Evolutionary conservation across 2,113 vertebrate species (phyloP).

Genomic region (Crotalus helleri): DNA sequence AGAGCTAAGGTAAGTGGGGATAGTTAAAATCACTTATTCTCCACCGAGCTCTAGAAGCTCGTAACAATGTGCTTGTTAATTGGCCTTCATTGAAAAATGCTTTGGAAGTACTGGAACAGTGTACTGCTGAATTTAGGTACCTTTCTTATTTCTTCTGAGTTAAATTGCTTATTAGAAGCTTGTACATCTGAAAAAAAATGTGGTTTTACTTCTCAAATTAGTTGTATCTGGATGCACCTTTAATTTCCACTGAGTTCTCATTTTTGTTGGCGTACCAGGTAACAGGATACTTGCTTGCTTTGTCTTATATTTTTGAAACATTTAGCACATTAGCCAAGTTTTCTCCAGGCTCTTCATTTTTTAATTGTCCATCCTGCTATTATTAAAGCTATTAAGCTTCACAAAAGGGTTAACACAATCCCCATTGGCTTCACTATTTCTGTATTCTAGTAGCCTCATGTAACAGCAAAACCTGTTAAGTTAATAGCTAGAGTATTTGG

Average conservation of each 20-base stretch:
- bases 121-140: neutral
- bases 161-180: neutral
- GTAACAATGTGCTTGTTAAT: neutral
- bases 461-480: neutral
- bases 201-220: neutral
- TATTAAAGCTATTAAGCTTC: constrained; percentile 36
- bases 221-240: neutral
- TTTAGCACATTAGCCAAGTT: constrained; percentile 21
- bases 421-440: neutral
- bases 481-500: constrained; percentile 41
- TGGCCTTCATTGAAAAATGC: neutral
- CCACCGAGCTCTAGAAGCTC: no score
- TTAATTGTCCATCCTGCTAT: constrained; percentile 20
- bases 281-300: constrained; percentile 24
- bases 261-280: constrained; percentile 15
- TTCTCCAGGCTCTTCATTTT: constrained; percentile 32
- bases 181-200: neutral
- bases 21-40: no score
- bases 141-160: neutral
- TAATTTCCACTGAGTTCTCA: neutral
- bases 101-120: neutral
- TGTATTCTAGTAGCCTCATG: neutral
- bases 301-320: constrained; percentile 31
- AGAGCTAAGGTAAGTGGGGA: no score
- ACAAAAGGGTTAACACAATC: constrained; percentile 27